A percentile compares a stretch with the other conserved stretches of the same genome.
Conservation (phyloP, 2,113 vertebrate genomes). For the Tauraco erythrolophus region DNA sequence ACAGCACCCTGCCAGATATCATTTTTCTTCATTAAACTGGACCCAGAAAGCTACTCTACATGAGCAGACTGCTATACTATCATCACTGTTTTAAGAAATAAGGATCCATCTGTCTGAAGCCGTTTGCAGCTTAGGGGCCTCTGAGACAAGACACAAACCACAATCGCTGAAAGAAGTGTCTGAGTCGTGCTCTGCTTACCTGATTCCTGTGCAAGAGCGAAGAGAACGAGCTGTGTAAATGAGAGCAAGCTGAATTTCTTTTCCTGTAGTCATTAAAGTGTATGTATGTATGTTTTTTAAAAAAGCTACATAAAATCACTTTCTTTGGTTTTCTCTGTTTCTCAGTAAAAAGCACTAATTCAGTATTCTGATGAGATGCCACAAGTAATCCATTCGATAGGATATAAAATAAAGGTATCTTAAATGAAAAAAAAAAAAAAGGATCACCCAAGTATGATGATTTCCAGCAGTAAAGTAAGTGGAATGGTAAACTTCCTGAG, state of each 20-base stretch:
- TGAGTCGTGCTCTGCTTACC: not conserved
- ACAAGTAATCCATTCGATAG: not conserved
- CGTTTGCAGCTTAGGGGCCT: not conserved
- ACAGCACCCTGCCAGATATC: not conserved
- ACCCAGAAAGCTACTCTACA: not conserved
- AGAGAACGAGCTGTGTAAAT: not conserved
- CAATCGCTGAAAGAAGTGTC: not conserved
- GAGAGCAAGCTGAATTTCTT: not conserved
- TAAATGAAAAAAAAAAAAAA: not conserved
- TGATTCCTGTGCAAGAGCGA: not conserved
- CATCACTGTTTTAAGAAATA: not conserved
- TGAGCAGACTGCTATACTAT: not conserved
- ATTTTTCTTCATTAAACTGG: not conserved
- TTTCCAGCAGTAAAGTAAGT: conserved; percentile 90
- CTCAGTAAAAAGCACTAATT: not conserved
- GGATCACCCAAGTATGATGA: conserved; percentile 85
- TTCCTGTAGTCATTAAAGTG: not conserved
- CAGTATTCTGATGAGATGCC: not conserved
- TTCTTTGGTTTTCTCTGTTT: not conserved
- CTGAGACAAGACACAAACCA: not conserved
- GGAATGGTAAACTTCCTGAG: conserved; percentile 94
- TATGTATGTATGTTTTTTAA: not conserved
- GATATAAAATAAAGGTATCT: not conserved
- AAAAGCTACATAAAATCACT: not conserved
- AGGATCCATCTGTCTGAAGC: not conserved